Evolutionary conservation across 2,797 vertebrate genomes (phyloP).

Genomic region (Cynopterus sphinx): DNA sequence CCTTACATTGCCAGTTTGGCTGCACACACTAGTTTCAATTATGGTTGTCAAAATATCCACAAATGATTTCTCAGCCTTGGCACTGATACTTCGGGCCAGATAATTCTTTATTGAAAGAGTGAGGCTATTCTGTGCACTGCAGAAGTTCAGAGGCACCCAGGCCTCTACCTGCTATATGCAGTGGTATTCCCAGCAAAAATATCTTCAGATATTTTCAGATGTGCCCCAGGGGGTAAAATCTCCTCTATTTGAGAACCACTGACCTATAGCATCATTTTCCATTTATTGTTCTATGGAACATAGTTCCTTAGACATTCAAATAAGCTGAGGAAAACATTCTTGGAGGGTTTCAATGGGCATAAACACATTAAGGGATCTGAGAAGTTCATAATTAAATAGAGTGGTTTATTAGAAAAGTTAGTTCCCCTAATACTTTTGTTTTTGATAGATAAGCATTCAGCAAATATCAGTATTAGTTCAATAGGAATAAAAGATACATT

Average conservation of each 20-base stretch:
- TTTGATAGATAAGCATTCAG: neutral
- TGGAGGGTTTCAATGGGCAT: neutral
- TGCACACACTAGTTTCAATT: neutral
- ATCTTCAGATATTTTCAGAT: neutral
- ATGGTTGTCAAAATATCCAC: neutral
- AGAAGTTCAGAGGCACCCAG: neutral
- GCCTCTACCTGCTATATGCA: neutral
- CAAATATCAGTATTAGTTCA: neutral
- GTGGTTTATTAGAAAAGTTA: neutral
- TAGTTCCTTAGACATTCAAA: neutral
- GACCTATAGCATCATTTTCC: neutral
- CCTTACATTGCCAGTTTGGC: neutral
- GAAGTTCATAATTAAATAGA: constrained; percentile 23
- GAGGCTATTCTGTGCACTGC: neutral
- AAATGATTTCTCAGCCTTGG: neutral
- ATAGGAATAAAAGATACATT: neutral
- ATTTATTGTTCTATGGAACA: neutral
- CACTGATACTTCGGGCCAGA: neutral
- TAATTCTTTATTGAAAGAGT: neutral
- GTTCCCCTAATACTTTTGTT: neutral
- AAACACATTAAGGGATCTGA: constrained; percentile 33
- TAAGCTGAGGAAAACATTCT: neutral
- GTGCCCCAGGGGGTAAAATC: neutral
- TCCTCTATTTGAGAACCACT: neutral
- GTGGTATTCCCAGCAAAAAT: neutral